Evolutionary conservation across 2,888 invertebrate species (phyloP), one percentile per base, ranked within the genome.

Genomic region (Xylota segnis): DNA sequence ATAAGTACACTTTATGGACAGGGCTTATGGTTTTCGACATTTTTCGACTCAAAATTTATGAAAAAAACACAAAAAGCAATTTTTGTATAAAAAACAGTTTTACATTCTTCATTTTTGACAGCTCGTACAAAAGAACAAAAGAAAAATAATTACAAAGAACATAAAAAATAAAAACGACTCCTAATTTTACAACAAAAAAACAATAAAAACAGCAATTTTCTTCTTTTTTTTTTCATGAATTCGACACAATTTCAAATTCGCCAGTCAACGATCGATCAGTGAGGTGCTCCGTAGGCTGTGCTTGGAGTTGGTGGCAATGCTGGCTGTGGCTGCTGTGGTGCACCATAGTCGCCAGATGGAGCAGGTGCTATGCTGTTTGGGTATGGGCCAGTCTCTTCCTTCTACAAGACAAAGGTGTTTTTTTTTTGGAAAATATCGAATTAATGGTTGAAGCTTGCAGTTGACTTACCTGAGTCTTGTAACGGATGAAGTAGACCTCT

Each of bases 401-500:
- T 92, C 88, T 89, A 34, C 47, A 87, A 58, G 52, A 27, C 5
- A 47, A 23, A 16, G 16, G 27, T 10, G 50, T 52, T n/a, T 14
- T 12, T 47, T 10, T 50, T 12, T 61, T 32, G n/a, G n/a, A n/a
- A 23, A 3, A 23, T 23, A 23, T 3, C 23, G 3, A 23, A 23
- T 5, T 5, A 18, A 14, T 7, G 7, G 4, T 23, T 7, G 40
- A 58, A 23, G n/a, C n/a, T n/a, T n/a, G n/a, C n/a, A n/a, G n/a
- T n/a, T 7, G 16, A 34, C 34, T 61, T 81, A 88, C 88, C 94
- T 95, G 95, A 75, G 95, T 95, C 93, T 95, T 96, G 93, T 96
- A 96, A 89, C 95, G 94, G 91, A 95, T 95, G 92, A 95, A 95
- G 93, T 95, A 95, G 50, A 95, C 95, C 92, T 95, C 95, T 16